A percentile compares a stretch with the other conserved stretches of the same genome.
Conservation (phyloP, 1,140 invertebrate species). For the Eulimnadia texana region DNA sequence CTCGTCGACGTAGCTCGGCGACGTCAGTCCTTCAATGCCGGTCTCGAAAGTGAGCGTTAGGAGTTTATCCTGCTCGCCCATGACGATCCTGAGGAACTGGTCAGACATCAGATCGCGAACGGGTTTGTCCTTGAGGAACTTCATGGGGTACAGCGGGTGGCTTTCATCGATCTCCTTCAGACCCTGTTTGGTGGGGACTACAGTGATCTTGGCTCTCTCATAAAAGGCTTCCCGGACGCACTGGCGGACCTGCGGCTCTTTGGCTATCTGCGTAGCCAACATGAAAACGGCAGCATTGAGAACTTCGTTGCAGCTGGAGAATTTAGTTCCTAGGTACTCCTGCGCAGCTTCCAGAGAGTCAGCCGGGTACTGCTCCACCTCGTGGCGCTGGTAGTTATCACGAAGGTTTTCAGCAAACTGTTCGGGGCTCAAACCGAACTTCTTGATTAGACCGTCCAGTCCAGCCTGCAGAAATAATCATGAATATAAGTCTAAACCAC, state of each 20-base stretch:
- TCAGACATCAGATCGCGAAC: constrained; percentile 77
- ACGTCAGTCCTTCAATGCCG: constrained; percentile 59
- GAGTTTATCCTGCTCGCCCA: constrained; percentile 77
- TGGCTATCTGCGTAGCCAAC: constrained; percentile 81
- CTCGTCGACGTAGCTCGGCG: constrained; percentile 70
- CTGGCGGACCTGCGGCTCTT: constrained; percentile 69
- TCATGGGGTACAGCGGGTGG: constrained; percentile 65
- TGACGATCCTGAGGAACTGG: constrained; percentile 68
- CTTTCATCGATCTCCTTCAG: constrained; percentile 87
- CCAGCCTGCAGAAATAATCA: constrained; percentile 42
- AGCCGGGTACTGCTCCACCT: constrained; percentile 78
- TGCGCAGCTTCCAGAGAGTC: constrained; percentile 66
- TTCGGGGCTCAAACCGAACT: constrained; percentile 87
- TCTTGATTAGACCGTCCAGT: constrained; percentile 68
- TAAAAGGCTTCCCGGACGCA: constrained; percentile 78
- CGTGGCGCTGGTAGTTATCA: constrained; percentile 93
- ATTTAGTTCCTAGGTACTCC: constrained; percentile 46
- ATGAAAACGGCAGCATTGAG: constrained; percentile 80
- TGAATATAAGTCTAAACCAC: no score
- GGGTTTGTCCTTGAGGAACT: constrained; percentile 91
- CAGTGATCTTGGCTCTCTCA: constrained; percentile 69
- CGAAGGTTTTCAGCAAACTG: constrained; percentile 93
- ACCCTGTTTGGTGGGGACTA: constrained; percentile 77
- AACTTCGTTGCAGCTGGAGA: constrained; percentile 53
- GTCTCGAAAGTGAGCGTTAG: constrained; percentile 55